phyloP scores from a whole-genome alignment of 1,140 invertebrate species.

The Apis cerana region DNA sequence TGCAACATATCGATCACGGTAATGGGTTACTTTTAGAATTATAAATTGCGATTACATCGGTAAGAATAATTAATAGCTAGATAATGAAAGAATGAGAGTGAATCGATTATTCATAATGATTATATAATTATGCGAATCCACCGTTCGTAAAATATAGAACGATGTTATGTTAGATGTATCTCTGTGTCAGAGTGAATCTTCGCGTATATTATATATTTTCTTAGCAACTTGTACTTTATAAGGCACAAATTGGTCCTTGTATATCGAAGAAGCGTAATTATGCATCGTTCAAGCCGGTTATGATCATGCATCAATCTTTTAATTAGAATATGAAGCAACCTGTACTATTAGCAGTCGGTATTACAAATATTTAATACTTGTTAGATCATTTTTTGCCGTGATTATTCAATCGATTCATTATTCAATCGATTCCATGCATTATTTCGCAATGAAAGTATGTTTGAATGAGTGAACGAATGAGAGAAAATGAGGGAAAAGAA shows the following conservation, averaged over 20 bases:
- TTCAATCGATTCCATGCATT: constrained; percentile 18
- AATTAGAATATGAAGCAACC: not conserved
- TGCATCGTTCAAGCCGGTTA: not conserved
- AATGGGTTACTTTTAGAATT: constrained; percentile 50
- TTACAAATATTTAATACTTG: constrained; percentile 36
- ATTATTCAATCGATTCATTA: constrained; percentile 26
- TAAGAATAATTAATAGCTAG: constrained; percentile 39
- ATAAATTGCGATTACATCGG: constrained; percentile 25
- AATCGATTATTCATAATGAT: constrained; percentile 33
- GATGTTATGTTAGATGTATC: constrained; percentile 2
- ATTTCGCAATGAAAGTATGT: constrained; percentile 13
- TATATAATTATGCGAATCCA: constrained; percentile 23
- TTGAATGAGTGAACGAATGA: not conserved
- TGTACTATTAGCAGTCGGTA: constrained; percentile 18
- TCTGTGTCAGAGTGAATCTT: not conserved
- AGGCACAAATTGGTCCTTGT: constrained; percentile 33
- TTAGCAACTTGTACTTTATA: constrained; percentile 38
- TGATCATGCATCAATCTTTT: not conserved
- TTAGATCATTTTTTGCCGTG: constrained; percentile 36
- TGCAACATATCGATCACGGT: constrained; percentile 64
- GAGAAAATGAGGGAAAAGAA: not conserved
- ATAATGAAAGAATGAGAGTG: constrained; percentile 3
- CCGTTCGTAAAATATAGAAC: constrained; percentile 29
- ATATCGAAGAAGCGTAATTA: constrained; percentile 40
- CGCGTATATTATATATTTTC: constrained; percentile 20